A percentile compares a stretch with the other conserved stretches of the same genome.
Evolutionary conservation across 2,888 invertebrate species (phyloP).

Genomic region (Auanema sp.): DNA sequence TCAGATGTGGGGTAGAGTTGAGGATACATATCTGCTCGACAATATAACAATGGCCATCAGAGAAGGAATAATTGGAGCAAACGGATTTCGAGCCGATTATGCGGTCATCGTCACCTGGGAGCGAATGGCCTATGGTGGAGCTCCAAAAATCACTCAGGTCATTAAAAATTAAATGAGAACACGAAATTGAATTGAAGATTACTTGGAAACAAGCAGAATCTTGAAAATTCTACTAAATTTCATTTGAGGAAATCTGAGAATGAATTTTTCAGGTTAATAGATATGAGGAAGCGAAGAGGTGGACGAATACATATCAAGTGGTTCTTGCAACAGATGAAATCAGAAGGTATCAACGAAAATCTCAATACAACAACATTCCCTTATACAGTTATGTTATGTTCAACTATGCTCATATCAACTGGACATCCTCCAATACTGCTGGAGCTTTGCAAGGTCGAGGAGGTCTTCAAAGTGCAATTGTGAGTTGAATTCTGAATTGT

Average conservation of each 20-base stretch:
- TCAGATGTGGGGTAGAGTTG: conserved; percentile 38
- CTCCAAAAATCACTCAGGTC: conserved; percentile 42
- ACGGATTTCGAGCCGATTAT: conserved; percentile 85
- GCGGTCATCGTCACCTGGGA: conserved; percentile 89
- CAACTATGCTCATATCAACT: conserved; percentile 85
- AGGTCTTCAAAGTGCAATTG: conserved; percentile 48
- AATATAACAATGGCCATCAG: conserved; percentile 73
- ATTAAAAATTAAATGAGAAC: conserved; percentile 13
- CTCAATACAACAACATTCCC: too few relatives aligned
- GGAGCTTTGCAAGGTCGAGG: conserved; percentile 67
- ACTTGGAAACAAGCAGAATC: too few relatives aligned
- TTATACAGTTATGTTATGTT: conserved; percentile 87
- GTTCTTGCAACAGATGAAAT: conserved; percentile 87
- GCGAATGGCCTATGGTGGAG: conserved; percentile 68
- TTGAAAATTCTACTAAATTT: too few relatives aligned
- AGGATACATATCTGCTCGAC: conserved; percentile 47
- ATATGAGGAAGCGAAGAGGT: conserved; percentile 46
- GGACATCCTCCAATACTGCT: conserved; percentile 88
- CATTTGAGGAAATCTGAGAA: too few relatives aligned
- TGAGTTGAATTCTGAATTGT: conserved; percentile 10
- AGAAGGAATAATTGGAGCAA: conserved; percentile 82
- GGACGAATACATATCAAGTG: conserved; percentile 82
- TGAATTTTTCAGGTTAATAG: conserved; percentile 30
- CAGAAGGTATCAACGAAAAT: background rate
- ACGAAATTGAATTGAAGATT: background rate